A percentile compares a stretch with the other conserved stretches of the same genome.
These are phyloP conservation scores for Polymixis lichenea DNA, from an alignment of 2,888 invertebrate genomes.

Conservation along the genomic window DNA sequence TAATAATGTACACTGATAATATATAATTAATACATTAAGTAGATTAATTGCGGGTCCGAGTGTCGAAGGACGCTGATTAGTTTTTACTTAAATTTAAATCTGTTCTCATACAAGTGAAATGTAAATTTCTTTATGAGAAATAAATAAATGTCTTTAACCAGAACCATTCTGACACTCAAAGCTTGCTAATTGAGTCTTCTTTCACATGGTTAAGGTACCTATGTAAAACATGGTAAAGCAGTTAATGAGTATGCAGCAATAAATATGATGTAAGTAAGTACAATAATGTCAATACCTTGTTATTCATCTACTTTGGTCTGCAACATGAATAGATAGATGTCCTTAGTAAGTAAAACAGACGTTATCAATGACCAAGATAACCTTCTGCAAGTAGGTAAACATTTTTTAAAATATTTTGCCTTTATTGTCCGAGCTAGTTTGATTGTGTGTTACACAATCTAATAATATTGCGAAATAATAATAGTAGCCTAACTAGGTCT, in stretches of 20 bases:
- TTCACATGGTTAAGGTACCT: neutral
- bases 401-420: neutral
- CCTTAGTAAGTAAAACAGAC: neutral
- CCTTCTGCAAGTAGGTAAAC: neutral
- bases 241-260: neutral
- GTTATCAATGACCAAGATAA: slow-evolving; percentile 11
- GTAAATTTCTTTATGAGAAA: too few species aligned
- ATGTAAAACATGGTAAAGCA: neutral
- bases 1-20: too few species aligned
- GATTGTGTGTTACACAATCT: neutral
- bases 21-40: too few species aligned
- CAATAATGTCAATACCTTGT: too few species aligned
- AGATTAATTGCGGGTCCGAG: too few species aligned
- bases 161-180: too few species aligned
- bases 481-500: slow-evolving; percentile 8
- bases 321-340: neutral
- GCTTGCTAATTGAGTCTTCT: neutral
- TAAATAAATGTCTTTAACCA: too few species aligned
- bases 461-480: neutral
- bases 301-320: too few species aligned
- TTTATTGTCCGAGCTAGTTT: neutral
- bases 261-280: neutral
- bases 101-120: too few species aligned
- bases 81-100: too few species aligned
- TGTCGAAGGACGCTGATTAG: too few species aligned